Percentiles rank a stretch among this genome's conserved stretches.
Conservation (phyloP, 2,888 invertebrate species). For the Acleris emargana region DNA sequence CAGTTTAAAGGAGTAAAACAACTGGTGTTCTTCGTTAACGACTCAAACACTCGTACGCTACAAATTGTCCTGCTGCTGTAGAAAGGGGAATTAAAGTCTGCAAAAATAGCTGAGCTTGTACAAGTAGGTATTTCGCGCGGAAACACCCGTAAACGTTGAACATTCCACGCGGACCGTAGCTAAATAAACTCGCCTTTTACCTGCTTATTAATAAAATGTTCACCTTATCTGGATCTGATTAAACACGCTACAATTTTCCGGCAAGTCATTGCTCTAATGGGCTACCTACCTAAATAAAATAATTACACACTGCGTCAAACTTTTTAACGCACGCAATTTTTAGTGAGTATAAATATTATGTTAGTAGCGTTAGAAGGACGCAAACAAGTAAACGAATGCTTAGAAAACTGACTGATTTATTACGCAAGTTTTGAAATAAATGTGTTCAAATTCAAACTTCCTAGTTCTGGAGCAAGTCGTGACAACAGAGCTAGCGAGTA, state of each 20-base stretch:
- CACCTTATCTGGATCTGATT: slow-evolving; percentile 1
- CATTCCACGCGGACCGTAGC: slow-evolving; percentile 14
- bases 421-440: slow-evolving; percentile 23
- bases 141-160: slow-evolving; percentile 24
- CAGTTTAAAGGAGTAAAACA: slow-evolving; percentile 23
- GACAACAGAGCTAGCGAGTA: slow-evolving; percentile 21
- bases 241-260: slow-evolving; percentile 3
- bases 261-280: slow-evolving; percentile 13
- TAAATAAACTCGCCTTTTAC: slow-evolving; percentile 12
- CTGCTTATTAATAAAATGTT: not conserved
- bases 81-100: slow-evolving; percentile 25
- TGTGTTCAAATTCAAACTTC: slow-evolving; percentile 26
- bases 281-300: slow-evolving; percentile 4
- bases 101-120: slow-evolving; percentile 22
- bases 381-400: slow-evolving; percentile 17
- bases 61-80: slow-evolving; percentile 31
- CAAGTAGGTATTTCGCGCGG: slow-evolving; percentile 18
- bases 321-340: not conserved
- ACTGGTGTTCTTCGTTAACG: slow-evolving; percentile 30
- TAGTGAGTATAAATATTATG: not conserved
- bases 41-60: slow-evolving; percentile 22
- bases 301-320: slow-evolving; percentile 2
- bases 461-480: slow-evolving; percentile 29
- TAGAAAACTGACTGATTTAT: slow-evolving; percentile 20
- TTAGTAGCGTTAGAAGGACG: not conserved